Base-by-base conservation (phyloP, 2,888 invertebrate species). In the Gortyna flavago region DNA sequence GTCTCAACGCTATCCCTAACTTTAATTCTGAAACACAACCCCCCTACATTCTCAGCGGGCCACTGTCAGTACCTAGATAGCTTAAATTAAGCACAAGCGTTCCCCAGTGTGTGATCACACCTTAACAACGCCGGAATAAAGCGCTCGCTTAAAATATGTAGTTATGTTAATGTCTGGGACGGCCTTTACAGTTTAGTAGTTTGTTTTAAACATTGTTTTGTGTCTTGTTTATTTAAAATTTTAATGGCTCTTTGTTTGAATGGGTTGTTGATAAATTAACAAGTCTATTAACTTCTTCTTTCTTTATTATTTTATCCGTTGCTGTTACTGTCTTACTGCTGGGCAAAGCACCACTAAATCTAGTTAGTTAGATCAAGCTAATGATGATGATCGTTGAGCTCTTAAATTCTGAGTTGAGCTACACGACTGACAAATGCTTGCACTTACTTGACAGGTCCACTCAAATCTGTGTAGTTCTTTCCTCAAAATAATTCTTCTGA, bases 21-120 rank as follows among this genome's bases (percentile, higher is more conserved):
- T 79, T 82, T 79, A 85, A 85, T 79, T 70, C 72, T 29, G 13
- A 0, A 32, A 68, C 69, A 78, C 25, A 44, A 2, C 7, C 72
- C 38, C 79, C 75, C 82, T 83, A 87, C 79, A 81, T 62, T 69
- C 88, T 86, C 86, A 72, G 72, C 72, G 88, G 87, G 75, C 82
- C 64, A 80, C 85, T 86, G 83, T 87, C 86, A 85, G 80, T 84
- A 85, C 88, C 89, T 91, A 92, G 93, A 93, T 93, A 90, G 92
- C 88, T 88, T 84, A 90, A 94, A 93, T 94, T 93, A 93, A 93
- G 90, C 87, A 77, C 87, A 91, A 93, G 88, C 87, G 88, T 67
- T 83, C 93, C 92, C 92, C 57, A 48, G 86, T 71, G 90, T 87
- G 87, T 85, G 84, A 85, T 90, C 86, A 84, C 85, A 88, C 89